Conservation (phyloP, 2,113 vertebrate species). For the Anser brachyrhynchus region DNA sequence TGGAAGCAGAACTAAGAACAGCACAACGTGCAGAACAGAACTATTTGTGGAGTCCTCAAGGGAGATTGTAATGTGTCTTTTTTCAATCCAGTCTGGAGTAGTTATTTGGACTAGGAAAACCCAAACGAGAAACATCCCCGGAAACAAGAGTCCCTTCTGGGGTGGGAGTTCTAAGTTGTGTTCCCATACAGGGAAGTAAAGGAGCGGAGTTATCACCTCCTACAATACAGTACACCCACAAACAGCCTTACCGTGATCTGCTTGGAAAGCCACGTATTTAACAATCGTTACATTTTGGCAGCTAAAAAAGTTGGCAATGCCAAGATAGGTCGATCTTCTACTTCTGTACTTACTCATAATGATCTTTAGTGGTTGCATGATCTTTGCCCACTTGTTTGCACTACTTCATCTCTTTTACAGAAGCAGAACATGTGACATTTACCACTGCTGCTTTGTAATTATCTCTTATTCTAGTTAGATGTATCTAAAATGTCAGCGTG, state of each 20-base stretch:
- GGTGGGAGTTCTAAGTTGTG: neutral
- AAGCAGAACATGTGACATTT: slow-evolving; percentile 24
- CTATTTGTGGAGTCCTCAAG: neutral
- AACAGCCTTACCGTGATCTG: neutral
- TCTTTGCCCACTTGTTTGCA: slow-evolving; percentile 19
- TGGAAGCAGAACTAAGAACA: accelerated
- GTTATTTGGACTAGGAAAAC: neutral
- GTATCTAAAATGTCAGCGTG: neutral
- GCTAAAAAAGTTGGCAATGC: neutral
- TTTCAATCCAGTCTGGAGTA: neutral
- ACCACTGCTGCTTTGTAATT: slow-evolving; percentile 11
- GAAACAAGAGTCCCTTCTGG: neutral
- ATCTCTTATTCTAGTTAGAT: neutral
- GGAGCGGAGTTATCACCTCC: neutral
- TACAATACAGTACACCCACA: neutral
- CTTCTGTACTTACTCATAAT: neutral
- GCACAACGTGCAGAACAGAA: neutral
- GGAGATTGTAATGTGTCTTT: accelerated
- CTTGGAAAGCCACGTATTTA: neutral
- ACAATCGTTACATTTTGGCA: neutral
- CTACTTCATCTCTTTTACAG: neutral
- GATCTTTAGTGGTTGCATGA: neutral
- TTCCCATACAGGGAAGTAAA: neutral
- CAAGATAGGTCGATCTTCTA: neutral
- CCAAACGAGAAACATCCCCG: neutral